phyloP scores from a whole-genome alignment of 2,888 invertebrate species.

The Volucella inflata region DNA sequence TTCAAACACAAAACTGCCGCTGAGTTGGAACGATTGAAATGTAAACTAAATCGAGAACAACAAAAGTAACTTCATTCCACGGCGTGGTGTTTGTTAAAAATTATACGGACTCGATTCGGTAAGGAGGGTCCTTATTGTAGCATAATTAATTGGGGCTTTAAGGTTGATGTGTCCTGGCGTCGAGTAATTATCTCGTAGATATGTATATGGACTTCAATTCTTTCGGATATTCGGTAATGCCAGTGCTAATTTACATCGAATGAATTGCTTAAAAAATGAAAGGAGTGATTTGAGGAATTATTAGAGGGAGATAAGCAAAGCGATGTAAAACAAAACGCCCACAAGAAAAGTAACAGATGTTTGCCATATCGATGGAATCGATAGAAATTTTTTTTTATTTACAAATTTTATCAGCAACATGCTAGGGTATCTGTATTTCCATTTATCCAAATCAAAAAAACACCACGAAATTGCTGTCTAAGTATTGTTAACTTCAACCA shows the following conservation, averaged over 20 bases:
- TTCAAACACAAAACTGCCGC: conserved; percentile 40
- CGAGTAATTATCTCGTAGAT: too few species aligned
- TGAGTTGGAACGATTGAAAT: conserved; percentile 6
- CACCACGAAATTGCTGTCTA: too few species aligned
- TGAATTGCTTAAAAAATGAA: neutral
- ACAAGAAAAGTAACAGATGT: too few species aligned
- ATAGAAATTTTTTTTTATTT: too few species aligned
- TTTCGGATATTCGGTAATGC: conserved; percentile 1
- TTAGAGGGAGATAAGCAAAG: too few species aligned
- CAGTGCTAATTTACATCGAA: neutral
- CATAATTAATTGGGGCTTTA: conserved; percentile 56
- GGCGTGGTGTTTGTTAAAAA: neutral
- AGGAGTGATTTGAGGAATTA: neutral
- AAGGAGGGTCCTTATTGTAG: conserved; percentile 35
- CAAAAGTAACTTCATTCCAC: conserved; percentile 11
- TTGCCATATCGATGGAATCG: too few species aligned
- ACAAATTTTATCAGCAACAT: too few species aligned
- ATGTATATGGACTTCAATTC: conserved; percentile 19
- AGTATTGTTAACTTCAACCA: too few species aligned
- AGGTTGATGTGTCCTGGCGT: conserved; percentile 13
- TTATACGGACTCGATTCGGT: neutral
- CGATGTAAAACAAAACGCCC: too few species aligned
- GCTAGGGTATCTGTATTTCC: too few species aligned
- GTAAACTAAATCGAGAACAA: conserved; percentile 22
- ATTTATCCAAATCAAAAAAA: too few species aligned